These are phyloP conservation scores for Chelonus formosanus DNA, from an alignment of 2,888 invertebrate genomes.

Conservation along the genomic window DNA sequence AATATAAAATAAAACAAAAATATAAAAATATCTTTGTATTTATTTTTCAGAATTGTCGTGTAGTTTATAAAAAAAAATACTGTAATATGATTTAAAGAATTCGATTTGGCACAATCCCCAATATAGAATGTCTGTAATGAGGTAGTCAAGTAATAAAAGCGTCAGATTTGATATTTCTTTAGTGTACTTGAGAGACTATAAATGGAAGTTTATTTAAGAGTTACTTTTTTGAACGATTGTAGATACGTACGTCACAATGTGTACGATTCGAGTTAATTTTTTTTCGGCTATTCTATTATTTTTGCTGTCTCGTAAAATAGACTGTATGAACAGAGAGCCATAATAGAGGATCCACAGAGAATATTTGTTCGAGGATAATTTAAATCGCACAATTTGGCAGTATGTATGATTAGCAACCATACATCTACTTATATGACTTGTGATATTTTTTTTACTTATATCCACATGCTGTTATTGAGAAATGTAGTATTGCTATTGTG, in stretches of 20 bases:
- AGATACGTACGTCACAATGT: slow-evolving; percentile 29
- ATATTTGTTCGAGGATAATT: slow-evolving; percentile 42
- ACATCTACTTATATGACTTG: no score
- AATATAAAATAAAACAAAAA: background rate
- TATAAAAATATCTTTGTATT: no score
- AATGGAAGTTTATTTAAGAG: slow-evolving; percentile 32
- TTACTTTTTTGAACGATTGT: slow-evolving; percentile 27
- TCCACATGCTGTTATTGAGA: no score
- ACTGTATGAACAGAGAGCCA: slow-evolving; percentile 30
- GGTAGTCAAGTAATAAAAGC: slow-evolving; percentile 30
- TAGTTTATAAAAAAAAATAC: background rate
- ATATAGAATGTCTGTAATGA: slow-evolving; percentile 24
- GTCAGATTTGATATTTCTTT: slow-evolving; percentile 32
- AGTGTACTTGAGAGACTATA: slow-evolving; percentile 22
- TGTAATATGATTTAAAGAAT: slow-evolving; percentile 22
- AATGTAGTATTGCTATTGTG: no score
- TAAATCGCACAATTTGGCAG: slow-evolving; percentile 48
- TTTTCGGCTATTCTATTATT: slow-evolving; percentile 41
- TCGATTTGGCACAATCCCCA: slow-evolving; percentile 30
- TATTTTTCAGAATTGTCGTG: no score
- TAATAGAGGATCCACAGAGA: slow-evolving; percentile 24
- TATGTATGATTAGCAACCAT: slow-evolving; percentile 15
- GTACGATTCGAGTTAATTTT: slow-evolving; percentile 41
- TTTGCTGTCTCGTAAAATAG: slow-evolving; percentile 41
- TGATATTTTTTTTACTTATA: no score